Evolutionary conservation across 2,888 invertebrate species (phyloP).

Genomic region (Stenodera caucasica): DNA sequence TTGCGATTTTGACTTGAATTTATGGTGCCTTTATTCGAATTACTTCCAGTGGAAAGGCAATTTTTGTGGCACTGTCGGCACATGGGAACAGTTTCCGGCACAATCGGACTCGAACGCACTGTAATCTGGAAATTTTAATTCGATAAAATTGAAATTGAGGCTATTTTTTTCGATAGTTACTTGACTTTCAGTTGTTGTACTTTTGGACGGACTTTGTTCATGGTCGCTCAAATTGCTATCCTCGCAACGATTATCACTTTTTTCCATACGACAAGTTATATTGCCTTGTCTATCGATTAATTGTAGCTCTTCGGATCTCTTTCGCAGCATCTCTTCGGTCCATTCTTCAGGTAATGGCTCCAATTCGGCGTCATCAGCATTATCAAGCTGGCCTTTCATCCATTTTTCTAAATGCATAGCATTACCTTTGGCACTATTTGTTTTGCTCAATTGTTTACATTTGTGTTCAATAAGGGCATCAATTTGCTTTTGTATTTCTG

Average conservation of each 20-base stretch:
- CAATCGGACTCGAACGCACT: constrained; percentile 74
- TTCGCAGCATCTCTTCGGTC: constrained; percentile 73
- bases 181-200: constrained; percentile 78
- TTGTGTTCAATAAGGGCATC: constrained; percentile 66
- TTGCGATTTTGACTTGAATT: constrained; percentile 23
- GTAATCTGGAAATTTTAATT: constrained; percentile 64
- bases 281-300: constrained; percentile 58
- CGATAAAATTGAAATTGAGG: no score
- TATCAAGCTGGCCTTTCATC: constrained; percentile 77
- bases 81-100: constrained; percentile 71
- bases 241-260: constrained; percentile 54
- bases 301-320: constrained; percentile 70
- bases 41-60: constrained; percentile 60
- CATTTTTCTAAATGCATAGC: constrained; percentile 76
- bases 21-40: constrained; percentile 23
- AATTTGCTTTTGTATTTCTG: constrained; percentile 57
- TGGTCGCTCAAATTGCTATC: constrained; percentile 59
- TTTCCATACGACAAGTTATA: constrained; percentile 32
- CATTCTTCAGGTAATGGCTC: constrained; percentile 67
- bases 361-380: constrained; percentile 51
- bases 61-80: constrained; percentile 80
- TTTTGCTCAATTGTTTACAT: constrained; percentile 65
- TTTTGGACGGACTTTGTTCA: constrained; percentile 71
- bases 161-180: no score
- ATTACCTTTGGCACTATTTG: constrained; percentile 67